A percentile compares a stretch with the other conserved stretches of the same genome.
Conservation (phyloP, 1,140 invertebrate genomes). For the Chrysoperla carnea region DNA sequence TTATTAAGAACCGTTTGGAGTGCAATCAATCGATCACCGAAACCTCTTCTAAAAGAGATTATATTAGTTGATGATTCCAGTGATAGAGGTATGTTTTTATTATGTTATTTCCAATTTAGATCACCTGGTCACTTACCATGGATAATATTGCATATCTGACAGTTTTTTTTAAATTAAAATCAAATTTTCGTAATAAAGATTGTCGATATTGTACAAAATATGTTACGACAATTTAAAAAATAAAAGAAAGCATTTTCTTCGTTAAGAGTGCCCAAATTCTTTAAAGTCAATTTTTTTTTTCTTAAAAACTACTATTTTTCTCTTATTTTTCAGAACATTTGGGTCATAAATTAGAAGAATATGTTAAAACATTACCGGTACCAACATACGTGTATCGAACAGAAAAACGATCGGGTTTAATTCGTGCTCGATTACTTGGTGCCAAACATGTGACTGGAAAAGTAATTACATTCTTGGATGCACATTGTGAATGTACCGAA, state of each 20-base stretch:
- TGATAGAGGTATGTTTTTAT: conserved; percentile 52
- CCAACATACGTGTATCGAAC: conserved; percentile 71
- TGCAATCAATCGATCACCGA: conserved; percentile 83
- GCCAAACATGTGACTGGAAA: conserved; percentile 83
- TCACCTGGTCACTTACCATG: no score
- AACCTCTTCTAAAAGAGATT: conserved; percentile 74
- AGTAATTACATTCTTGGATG: conserved; percentile 92
- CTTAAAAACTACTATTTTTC: no score
- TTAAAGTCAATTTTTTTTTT: no score
- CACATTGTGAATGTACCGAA: conserved; percentile 88
- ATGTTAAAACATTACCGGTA: conserved; percentile 70
- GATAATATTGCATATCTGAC: no score
- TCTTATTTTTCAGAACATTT: conserved; percentile 66
- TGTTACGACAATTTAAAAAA: no score
- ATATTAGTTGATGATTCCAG: conserved; percentile 93
- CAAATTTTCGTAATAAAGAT: no score
- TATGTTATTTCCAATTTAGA: no score
- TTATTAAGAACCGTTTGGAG: conserved; percentile 90
- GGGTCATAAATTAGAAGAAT: conserved; percentile 74
- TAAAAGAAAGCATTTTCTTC: no score
- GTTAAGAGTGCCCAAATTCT: no score
- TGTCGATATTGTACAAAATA: no score
- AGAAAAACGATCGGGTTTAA: conserved; percentile 79
- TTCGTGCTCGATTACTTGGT: conserved; percentile 79
- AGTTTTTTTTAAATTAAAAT: no score